phyloP scores from a whole-genome alignment of 2,888 invertebrate genomes.

The Mimachlamys varia region DNA sequence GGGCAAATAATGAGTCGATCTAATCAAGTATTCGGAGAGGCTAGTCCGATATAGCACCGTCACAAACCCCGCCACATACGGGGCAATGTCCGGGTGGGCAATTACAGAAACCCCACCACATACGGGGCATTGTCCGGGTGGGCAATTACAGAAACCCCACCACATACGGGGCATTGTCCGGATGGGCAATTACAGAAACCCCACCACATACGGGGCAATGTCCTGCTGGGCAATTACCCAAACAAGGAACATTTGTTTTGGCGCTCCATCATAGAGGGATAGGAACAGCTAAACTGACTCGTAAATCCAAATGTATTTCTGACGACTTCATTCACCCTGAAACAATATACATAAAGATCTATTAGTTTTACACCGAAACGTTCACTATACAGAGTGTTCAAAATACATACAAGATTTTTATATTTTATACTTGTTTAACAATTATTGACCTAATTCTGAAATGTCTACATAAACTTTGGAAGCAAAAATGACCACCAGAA shows the following conservation, averaged over 20 bases:
- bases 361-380: no score
- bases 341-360: neutral
- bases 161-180: neutral
- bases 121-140: neutral
- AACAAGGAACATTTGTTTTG: slow-evolving; percentile 6
- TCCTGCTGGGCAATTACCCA: neutral
- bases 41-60: neutral
- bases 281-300: neutral
- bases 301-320: neutral
- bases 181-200: neutral
- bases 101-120: no score
- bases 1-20: no score
- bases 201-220: neutral
- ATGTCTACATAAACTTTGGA: no score
- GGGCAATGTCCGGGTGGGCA: no score
- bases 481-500: no score
- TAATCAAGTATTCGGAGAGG: no score
- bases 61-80: no score
- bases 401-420: no score
- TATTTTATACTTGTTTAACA: no score
- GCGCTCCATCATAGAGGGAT: neutral
- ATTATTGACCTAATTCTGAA: no score
- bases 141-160: neutral
- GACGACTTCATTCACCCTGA: neutral
- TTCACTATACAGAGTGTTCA: no score